phyloP scores from a whole-genome alignment of 1,140 invertebrate genomes.

The Aleiodes sp. region DNA sequence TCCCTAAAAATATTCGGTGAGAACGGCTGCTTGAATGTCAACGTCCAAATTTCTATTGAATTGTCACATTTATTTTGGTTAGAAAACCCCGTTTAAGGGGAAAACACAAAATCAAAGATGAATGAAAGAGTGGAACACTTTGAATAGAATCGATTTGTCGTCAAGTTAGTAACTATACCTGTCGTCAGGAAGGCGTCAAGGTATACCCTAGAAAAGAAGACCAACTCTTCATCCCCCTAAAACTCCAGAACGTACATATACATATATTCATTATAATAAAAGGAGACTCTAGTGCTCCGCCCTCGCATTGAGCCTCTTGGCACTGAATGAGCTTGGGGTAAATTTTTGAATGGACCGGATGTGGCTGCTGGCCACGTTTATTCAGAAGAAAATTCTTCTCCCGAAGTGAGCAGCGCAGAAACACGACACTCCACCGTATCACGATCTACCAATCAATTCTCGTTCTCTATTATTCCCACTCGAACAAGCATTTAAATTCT shows the following conservation, averaged over 20 bases:
- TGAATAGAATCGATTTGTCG: conserved; percentile 56
- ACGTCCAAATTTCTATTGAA: neutral
- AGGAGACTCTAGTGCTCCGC: conserved; percentile 28
- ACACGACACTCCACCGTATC: conserved; percentile 49
- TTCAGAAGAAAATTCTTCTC: conserved; percentile 28
- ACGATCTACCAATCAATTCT: conserved; percentile 41
- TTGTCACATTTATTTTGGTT: conserved; percentile 45
- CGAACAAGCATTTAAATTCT: conserved; percentile 36
- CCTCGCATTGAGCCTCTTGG: conserved; percentile 20
- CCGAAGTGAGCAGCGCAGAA: conserved; percentile 58
- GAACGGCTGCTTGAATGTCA: no score
- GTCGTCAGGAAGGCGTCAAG: conserved; percentile 18
- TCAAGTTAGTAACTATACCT: conserved; percentile 35
- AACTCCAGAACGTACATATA: conserved; percentile 18
- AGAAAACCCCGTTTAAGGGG: conserved; percentile 46
- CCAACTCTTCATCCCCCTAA: neutral
- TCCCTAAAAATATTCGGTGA: no score
- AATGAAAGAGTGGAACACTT: conserved; percentile 36
- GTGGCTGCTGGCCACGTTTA: conserved; percentile 50
- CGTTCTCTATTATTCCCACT: conserved; percentile 40
- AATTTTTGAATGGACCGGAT: conserved; percentile 54
- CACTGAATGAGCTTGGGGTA: conserved; percentile 25
- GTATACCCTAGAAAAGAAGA: neutral
- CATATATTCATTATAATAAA: conserved; percentile 5
- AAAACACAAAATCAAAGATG: conserved; percentile 46